Percentiles rank a stretch among this genome's conserved stretches.
phyloP scores from a whole-genome alignment of 2,113 vertebrate genomes.

The Henicopernis longicauda region DNA sequence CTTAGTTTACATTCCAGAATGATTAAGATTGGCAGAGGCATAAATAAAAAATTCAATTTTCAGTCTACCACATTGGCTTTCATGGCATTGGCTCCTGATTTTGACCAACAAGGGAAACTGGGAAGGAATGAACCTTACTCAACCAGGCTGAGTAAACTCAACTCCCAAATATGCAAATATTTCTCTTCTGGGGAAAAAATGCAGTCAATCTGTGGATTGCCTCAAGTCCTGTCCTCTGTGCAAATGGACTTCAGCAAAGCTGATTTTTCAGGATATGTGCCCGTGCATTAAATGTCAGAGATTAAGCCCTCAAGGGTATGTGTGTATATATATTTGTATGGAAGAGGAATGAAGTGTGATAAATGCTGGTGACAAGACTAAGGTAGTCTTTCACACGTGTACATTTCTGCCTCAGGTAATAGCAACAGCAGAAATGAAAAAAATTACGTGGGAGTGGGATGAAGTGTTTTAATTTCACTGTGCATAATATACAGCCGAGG shows the following conservation, averaged over 20 bases:
- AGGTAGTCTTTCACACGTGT: not conserved
- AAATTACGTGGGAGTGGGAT: rapidly evolving
- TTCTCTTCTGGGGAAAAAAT: not conserved
- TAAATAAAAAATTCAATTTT: not conserved
- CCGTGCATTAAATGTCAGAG: not conserved
- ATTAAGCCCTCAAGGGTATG: not conserved
- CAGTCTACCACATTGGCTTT: not conserved
- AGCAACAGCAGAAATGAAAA: not conserved
- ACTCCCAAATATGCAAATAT: not conserved
- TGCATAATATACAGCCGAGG: not conserved
- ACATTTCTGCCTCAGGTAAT: not conserved
- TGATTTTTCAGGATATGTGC: not conserved
- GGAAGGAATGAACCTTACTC: not conserved
- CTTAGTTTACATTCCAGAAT: not conserved
- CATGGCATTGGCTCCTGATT: not conserved
- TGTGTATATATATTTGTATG: not conserved
- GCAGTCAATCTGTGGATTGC: not conserved
- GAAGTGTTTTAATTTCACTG: not conserved
- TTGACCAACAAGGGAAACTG: not conserved
- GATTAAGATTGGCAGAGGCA: not conserved
- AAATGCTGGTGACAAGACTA: not conserved
- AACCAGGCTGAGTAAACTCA: not conserved
- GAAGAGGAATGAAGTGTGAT: not conserved
- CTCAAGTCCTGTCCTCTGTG: not conserved
- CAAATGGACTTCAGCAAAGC: not conserved